Percentiles rank a stretch among this genome's conserved stretches.
phyloP scores from a whole-genome alignment of 1,140 invertebrate species.

The Drosophila sucinea region DNA sequence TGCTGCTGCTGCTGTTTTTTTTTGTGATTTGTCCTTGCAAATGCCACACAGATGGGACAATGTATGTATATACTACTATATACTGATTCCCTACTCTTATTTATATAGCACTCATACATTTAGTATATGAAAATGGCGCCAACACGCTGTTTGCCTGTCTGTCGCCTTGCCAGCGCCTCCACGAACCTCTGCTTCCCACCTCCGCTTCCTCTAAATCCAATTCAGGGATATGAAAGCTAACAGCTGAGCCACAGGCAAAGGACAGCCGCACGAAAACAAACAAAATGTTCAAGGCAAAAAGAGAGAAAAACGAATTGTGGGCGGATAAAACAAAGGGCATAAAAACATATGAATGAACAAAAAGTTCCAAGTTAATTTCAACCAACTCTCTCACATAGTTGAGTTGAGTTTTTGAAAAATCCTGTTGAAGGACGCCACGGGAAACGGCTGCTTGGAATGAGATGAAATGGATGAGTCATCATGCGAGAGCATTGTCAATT shows the following conservation, averaged over 20 bases:
- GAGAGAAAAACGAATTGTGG: constrained; percentile 4
- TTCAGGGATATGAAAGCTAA: constrained; percentile 51
- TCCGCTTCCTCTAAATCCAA: not conserved
- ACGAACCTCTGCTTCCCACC: not conserved
- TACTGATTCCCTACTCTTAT: not conserved
- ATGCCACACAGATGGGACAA: constrained; percentile 13
- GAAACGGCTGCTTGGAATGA: too few species aligned
- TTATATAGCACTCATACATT: constrained; percentile 1
- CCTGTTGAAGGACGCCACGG: constrained; percentile 57
- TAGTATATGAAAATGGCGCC: constrained; percentile 62
- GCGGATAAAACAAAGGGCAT: constrained; percentile 39
- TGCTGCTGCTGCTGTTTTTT: not conserved
- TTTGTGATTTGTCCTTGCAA: not conserved
- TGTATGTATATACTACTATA: constrained; percentile 8
- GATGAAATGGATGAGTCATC: constrained; percentile 56
- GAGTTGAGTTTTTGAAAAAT: constrained; percentile 11
- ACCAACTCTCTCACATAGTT: constrained; percentile 9
- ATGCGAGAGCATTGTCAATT: constrained; percentile 46
- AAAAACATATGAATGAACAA: constrained; percentile 13
- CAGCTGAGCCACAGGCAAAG: constrained; percentile 61
- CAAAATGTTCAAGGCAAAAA: constrained; percentile 44
- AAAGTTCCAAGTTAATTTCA: constrained; percentile 62
- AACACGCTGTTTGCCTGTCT: constrained; percentile 41
- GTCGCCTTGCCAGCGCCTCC: constrained; percentile 10
- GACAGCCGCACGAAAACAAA: constrained; percentile 51